Percentiles rank a stretch among this genome's conserved stretches.
These are phyloP conservation scores for Hybos culiciformis DNA, from an alignment of 2,888 invertebrate genomes.

Conservation along the genomic window DNA sequence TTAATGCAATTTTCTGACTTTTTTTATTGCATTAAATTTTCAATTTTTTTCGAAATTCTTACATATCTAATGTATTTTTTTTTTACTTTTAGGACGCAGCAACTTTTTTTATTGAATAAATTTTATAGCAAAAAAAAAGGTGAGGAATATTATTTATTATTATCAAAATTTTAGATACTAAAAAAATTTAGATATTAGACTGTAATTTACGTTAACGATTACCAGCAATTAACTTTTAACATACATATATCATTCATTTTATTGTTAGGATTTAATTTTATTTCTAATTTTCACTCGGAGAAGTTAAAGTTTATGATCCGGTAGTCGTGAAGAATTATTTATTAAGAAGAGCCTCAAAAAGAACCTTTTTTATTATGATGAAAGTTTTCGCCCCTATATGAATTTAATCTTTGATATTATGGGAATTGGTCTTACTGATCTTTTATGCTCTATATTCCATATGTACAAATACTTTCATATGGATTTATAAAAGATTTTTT, in stretches of 20 bases:
- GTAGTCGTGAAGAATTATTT: background rate
- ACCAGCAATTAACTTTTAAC: background rate
- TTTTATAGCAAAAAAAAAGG: too few species aligned
- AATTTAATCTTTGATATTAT: slow-evolving; percentile 4
- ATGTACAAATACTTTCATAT: background rate
- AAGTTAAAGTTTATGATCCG: background rate
- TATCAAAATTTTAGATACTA: too few species aligned
- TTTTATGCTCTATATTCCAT: background rate
- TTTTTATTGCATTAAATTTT: too few species aligned
- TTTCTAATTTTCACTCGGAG: background rate
- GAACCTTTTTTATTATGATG: slow-evolving; percentile 3
- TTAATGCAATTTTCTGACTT: too few species aligned
- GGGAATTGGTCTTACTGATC: slow-evolving; percentile 8
- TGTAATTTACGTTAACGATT: background rate
- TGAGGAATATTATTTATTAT: too few species aligned
- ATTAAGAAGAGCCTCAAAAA: background rate
- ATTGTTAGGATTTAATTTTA: background rate
- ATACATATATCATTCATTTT: background rate
- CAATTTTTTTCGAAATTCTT: too few species aligned
- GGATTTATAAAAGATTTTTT: background rate
- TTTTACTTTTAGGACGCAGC: too few species aligned
- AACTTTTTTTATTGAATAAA: too few species aligned
- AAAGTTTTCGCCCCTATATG: slow-evolving; percentile 8
- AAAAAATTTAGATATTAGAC: background rate
- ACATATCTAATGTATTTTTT: too few species aligned